Percentiles rank a stretch among this genome's conserved stretches.
Conservation (phyloP, 1,140 invertebrate species). For the Drosophila ananassae region DNA sequence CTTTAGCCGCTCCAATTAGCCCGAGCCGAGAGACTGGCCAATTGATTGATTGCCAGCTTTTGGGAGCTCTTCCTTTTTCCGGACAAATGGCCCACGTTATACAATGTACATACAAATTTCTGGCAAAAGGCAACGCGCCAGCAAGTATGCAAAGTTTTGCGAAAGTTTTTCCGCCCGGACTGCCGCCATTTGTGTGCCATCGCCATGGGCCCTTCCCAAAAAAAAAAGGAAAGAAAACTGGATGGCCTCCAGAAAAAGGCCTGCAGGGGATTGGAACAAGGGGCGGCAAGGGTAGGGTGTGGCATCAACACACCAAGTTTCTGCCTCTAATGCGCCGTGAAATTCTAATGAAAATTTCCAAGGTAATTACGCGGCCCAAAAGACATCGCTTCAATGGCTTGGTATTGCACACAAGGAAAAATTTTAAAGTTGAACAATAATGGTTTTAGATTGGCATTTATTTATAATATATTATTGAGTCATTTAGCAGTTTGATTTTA, state of each 20-base stretch:
- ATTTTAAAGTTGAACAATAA: not conserved
- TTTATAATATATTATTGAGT: no score
- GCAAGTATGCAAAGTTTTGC: slow-evolving; percentile 77
- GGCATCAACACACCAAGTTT: slow-evolving; percentile 26
- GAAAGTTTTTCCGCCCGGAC: slow-evolving; percentile 62
- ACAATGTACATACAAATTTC: slow-evolving; percentile 51
- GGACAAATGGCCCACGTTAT: slow-evolving; percentile 49
- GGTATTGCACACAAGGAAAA: slow-evolving; percentile 1
- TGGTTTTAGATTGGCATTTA: not conserved
- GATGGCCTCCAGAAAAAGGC: slow-evolving; percentile 10
- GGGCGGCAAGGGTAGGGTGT: slow-evolving; percentile 5
- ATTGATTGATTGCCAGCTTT: slow-evolving; percentile 79
- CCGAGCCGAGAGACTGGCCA: slow-evolving; percentile 15
- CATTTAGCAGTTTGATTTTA: no score
- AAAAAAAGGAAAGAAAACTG: slow-evolving; percentile 9
- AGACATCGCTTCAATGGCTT: slow-evolving; percentile 22
- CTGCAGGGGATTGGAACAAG: not conserved
- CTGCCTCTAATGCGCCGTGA: slow-evolving; percentile 70
- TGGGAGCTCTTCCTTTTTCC: slow-evolving; percentile 8
- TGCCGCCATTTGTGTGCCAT: slow-evolving; percentile 42
- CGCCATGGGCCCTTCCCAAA: not conserved
- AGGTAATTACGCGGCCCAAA: slow-evolving; percentile 67
- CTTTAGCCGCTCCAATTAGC: slow-evolving; percentile 61
- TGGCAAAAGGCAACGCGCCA: slow-evolving; percentile 31
- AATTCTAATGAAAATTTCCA: slow-evolving; percentile 78